Evolutionary conservation across 2,113 vertebrate species (phyloP).

Genomic region (Chamaetylas fuelleborni): DNA sequence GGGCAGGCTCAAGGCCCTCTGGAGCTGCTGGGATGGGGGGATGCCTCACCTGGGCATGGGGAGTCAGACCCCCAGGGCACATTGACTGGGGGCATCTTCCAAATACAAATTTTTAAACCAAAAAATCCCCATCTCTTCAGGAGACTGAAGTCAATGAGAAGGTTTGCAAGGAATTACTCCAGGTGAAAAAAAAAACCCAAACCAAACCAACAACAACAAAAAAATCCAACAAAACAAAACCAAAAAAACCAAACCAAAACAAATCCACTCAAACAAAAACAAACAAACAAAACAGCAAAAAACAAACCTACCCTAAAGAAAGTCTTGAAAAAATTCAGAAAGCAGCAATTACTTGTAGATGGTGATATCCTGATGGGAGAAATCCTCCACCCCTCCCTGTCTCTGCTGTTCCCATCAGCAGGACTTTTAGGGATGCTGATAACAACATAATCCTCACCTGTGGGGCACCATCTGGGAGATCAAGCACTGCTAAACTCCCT

Average conservation of each 20-base stretch:
- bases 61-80: background rate
- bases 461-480: constrained; percentile 31
- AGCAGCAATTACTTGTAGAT: background rate
- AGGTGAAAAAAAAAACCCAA: too few species aligned
- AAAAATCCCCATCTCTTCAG: background rate
- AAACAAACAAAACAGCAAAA: too few species aligned
- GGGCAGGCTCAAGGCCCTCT: background rate
- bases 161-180: background rate
- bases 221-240: background rate
- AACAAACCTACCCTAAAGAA: background rate
- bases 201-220: too few species aligned
- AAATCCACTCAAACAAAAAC: background rate
- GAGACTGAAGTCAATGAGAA: fast-evolving
- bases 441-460: constrained; percentile 6
- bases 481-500: background rate
- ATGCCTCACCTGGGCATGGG: background rate
- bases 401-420: fast-evolving
- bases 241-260: background rate
- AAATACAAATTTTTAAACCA: background rate
- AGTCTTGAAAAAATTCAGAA: background rate
- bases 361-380: background rate
- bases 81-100: background rate
- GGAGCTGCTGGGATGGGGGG: background rate
- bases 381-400: background rate
- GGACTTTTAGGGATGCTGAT: background rate